Conservation (phyloP, 2,888 invertebrate genomes). For the Pyrochroa serraticornis region DNA sequence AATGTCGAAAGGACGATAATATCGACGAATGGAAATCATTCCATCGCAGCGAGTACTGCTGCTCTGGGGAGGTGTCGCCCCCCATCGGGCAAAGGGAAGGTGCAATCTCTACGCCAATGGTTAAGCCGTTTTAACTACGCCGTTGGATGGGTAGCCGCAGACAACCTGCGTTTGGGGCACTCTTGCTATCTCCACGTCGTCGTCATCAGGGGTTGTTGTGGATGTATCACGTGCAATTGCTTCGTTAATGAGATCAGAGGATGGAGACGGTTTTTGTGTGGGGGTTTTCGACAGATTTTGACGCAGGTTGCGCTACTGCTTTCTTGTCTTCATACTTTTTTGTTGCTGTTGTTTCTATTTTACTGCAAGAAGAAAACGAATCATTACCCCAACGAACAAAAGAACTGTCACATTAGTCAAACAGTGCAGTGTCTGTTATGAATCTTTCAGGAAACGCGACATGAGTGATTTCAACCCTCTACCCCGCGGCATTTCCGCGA, state of each 20-base stretch:
- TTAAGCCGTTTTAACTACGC: slow-evolving; percentile 49
- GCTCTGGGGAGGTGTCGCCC: slow-evolving; percentile 69
- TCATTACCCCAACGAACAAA: no score
- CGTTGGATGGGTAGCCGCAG: slow-evolving; percentile 17
- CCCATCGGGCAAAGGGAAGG: slow-evolving; percentile 63
- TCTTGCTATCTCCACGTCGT: slow-evolving; percentile 37
- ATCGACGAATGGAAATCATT: slow-evolving; percentile 93
- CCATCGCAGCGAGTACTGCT: slow-evolving; percentile 93
- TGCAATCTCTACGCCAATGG: slow-evolving; percentile 59
- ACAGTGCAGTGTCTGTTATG: no score
- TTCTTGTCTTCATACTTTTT: slow-evolving; percentile 3
- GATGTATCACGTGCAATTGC: background rate
- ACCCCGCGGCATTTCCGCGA: no score
- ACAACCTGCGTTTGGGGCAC: slow-evolving; percentile 20
- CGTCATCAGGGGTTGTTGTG: slow-evolving; percentile 11
- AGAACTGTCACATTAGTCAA: no score
- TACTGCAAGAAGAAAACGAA: background rate
- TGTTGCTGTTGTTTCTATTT: slow-evolving; percentile 1
- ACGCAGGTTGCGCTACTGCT: background rate
- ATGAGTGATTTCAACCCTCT: no score
- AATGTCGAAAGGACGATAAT: slow-evolving; percentile 85
- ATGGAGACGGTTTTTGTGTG: background rate
- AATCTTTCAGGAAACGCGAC: no score
- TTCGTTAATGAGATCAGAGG: background rate
- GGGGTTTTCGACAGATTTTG: slow-evolving; percentile 1